phyloP scores from a whole-genome alignment of 1,140 invertebrate species.

The Sitobion miscanthi region DNA sequence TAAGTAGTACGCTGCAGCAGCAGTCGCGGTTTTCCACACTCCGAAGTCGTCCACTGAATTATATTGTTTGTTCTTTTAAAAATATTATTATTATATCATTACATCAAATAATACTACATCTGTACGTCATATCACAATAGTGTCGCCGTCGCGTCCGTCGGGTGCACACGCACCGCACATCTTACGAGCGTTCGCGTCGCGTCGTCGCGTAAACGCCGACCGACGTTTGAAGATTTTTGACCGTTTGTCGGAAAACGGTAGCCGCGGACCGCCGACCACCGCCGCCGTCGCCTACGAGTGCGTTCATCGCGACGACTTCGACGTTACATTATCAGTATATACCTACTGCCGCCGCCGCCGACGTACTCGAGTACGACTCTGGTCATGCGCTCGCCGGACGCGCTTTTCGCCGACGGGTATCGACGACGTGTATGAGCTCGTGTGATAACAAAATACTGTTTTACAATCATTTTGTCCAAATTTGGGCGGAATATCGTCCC shows the following conservation, averaged over 20 bases:
- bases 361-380: not conserved
- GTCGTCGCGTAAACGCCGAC: not conserved
- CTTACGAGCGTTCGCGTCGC: not conserved
- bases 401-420: too few relatives aligned
- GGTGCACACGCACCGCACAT: not conserved
- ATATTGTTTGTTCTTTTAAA: not conserved
- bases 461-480: not conserved
- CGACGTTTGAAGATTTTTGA: not conserved
- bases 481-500: too few relatives aligned
- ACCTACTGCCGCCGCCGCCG: not conserved
- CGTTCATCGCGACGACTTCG: not conserved
- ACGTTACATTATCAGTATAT: not conserved
- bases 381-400: too few relatives aligned
- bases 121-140: too few relatives aligned
- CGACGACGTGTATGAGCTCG: not conserved
- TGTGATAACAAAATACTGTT: not conserved
- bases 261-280: not conserved
- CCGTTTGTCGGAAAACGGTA: slow-evolving; percentile 28
- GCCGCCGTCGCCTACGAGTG: not conserved
- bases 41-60: not conserved
- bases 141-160: not conserved
- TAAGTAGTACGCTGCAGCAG: not conserved
- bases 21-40: not conserved
- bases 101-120: not conserved
- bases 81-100: not conserved